phyloP scores from a whole-genome alignment of 2,888 invertebrate species.

The Lottia scabra region DNA sequence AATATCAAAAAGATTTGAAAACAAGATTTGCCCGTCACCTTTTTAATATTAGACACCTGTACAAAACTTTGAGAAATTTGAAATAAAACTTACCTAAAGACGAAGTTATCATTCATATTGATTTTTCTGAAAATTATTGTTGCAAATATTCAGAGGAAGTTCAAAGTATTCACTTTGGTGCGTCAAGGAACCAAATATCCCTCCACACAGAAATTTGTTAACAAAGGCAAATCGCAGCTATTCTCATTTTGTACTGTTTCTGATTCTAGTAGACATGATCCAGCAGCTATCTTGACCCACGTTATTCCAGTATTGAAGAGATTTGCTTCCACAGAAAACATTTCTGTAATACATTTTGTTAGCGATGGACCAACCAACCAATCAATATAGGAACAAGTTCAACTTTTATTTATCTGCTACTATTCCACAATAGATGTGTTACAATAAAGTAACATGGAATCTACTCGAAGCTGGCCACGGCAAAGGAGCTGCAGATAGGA shows the following conservation, averaged over 20 bases:
- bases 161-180: constrained; percentile 17
- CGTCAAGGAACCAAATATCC: constrained; percentile 16
- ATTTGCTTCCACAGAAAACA: background rate
- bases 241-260: background rate
- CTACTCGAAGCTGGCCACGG: no score
- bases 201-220: constrained; percentile 15
- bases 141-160: constrained; percentile 19
- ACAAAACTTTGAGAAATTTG: background rate
- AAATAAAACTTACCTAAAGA: constrained; percentile 9
- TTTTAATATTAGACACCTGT: constrained; percentile 20
- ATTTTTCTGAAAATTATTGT: constrained; percentile 21
- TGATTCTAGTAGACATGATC: no score
- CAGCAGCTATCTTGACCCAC: no score
- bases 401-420: no score
- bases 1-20: constrained; percentile 8
- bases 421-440: no score
- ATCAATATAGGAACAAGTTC: no score
- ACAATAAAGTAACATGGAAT: no score
- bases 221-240: background rate
- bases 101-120: constrained; percentile 21
- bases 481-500: no score
- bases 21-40: constrained; percentile 11
- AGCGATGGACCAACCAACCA: no score
- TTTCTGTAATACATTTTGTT: no score
- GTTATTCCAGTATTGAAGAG: no score